These are phyloP conservation scores for Harpegnathos saltator DNA, from an alignment of 1,140 invertebrate genomes.

Conservation along the genomic window DNA sequence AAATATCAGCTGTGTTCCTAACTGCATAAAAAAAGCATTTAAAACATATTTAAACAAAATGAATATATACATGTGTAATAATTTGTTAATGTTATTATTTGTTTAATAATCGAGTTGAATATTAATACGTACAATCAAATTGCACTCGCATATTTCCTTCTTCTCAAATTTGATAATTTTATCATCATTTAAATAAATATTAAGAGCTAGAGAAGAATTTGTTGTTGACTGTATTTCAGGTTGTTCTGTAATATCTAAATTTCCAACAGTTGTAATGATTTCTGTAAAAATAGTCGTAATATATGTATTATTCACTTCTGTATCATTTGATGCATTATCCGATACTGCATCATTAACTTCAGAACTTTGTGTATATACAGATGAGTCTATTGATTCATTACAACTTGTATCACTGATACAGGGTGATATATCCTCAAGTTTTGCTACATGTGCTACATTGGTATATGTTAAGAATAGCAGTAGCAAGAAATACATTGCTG, in stretches of 20 bases:
- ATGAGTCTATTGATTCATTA: constrained; percentile 60
- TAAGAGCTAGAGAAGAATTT: neutral
- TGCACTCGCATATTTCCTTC: constrained; percentile 79
- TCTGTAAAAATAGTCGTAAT: constrained; percentile 12
- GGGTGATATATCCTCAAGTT: constrained; percentile 67
- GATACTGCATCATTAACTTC: neutral
- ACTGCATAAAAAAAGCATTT: too few species aligned
- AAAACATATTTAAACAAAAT: too few species aligned
- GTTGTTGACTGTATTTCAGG: constrained; percentile 20
- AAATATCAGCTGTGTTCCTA: too few species aligned
- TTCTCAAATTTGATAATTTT: constrained; percentile 59
- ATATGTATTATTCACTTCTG: constrained; percentile 17
- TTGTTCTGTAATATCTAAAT: constrained; percentile 21
- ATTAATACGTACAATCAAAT: constrained; percentile 78
- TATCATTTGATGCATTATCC: constrained; percentile 32
- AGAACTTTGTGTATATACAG: constrained; percentile 16
- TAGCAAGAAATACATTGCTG: constrained; percentile 16
- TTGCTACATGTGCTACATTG: constrained; percentile 21
- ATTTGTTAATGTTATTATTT: too few species aligned
- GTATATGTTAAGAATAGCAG: constrained; percentile 27
- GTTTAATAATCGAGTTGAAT: too few species aligned
- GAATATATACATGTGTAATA: too few species aligned
- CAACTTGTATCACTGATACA: constrained; percentile 74
- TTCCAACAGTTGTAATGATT: constrained; percentile 28
- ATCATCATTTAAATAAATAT: constrained; percentile 16